Base-by-base conservation (phyloP, 1,140 invertebrate species). In the Nilaparvata lugens region DNA sequence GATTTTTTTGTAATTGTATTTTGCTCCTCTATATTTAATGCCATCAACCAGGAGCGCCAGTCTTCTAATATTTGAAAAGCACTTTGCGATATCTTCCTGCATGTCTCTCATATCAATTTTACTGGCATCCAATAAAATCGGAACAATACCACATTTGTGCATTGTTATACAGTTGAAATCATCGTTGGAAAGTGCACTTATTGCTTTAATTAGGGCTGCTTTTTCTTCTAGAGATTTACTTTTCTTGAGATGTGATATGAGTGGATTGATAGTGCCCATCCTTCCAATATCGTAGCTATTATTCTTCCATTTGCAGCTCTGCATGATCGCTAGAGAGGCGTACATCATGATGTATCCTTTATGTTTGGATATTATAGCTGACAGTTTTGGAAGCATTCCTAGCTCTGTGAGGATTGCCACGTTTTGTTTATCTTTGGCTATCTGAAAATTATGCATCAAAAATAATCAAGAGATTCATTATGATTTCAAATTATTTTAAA, bases 401-500 rank as follows among this genome's bases (percentile, higher is more conserved):
- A 96, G 89, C 77, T 97, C 93, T 13, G 91, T 94, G 11, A 97
- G 84, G 9, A 97, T 91, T 0, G 91, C 93, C 56, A 97, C 76
- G 76, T 96, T 97, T 71, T 0, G 45, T 21, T 51, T 24, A 51
- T 51, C 18, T n/a, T 51, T 24, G 45, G 18, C 23, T 21, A 51
- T 24, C 45, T 51, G 11, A 1, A 21, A 21, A 25, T 18, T 2
- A 52, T 23, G 1, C 14, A 25, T 52, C 5, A n/a, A n/a, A n/a
- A n/a, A n/a, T n/a, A n/a, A n/a, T n/a, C n/a, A n/a, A n/a, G n/a
- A n/a, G n/a, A n/a, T n/a, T n/a, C n/a, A n/a, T n/a, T n/a, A n/a
- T n/a, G n/a, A n/a, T n/a, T n/a, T n/a, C n/a, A n/a, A n/a, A n/a
- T n/a, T n/a, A n/a, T n/a, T n/a, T n/a, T n/a, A n/a, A n/a, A n/a